phyloP scores from a whole-genome alignment of 2,888 invertebrate genomes.

The Mesopsocus fuscifrons region DNA sequence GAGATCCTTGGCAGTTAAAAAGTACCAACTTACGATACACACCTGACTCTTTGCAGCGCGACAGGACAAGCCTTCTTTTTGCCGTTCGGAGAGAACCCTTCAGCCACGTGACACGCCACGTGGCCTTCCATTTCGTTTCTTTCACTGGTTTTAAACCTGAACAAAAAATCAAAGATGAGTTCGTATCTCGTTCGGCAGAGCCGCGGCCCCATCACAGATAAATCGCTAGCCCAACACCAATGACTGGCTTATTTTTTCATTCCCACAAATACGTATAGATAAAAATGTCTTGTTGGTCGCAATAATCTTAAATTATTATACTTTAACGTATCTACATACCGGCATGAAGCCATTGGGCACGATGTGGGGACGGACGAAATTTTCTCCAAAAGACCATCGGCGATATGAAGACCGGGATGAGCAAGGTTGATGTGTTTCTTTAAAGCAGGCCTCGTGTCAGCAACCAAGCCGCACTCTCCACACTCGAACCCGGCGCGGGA shows the following conservation, averaged over 20 bases:
- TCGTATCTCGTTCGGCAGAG: too few relatives aligned
- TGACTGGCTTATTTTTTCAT: too few relatives aligned
- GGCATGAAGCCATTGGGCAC: constrained; percentile 10
- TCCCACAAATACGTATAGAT: too few relatives aligned
- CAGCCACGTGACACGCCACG: constrained; percentile 26
- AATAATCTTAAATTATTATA: too few relatives aligned
- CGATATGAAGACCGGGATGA: constrained; percentile 20
- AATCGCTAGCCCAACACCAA: too few relatives aligned
- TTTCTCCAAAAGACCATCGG: constrained; percentile 17
- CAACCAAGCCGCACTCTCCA: constrained; percentile 25
- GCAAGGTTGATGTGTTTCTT: constrained; percentile 25
- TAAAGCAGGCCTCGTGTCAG: constrained; percentile 25
- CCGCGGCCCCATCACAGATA: too few relatives aligned
- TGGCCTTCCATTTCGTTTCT: constrained; percentile 28
- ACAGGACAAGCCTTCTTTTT: constrained; percentile 24
- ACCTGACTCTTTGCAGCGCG: constrained; percentile 29
- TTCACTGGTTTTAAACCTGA: constrained; percentile 22
- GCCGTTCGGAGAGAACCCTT: constrained; percentile 27
- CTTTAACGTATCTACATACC: constrained; percentile 1
- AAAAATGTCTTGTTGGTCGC: too few relatives aligned
- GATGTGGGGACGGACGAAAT: constrained; percentile 20
- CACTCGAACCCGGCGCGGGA: constrained; percentile 24
- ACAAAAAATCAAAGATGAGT: too few relatives aligned
- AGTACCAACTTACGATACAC: too few relatives aligned
- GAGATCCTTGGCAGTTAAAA: too few relatives aligned